phyloP scores from a whole-genome alignment of 1,140 invertebrate species.

The Trialeurodes vaporariorum region DNA sequence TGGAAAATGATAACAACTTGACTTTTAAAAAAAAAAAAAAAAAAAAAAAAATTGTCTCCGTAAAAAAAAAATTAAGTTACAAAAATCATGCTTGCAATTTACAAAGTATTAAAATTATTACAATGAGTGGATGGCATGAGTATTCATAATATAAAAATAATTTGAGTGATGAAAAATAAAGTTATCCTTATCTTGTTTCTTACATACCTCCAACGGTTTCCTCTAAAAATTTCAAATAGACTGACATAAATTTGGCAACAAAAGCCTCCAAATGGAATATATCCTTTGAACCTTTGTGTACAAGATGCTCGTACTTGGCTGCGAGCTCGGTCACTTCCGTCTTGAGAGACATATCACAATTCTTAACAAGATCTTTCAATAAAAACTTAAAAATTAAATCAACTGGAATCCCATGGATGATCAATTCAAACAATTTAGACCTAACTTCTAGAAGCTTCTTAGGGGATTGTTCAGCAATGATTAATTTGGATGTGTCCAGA shows the following conservation, averaged over 20 bases:
- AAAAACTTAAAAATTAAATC: constrained; percentile 88
- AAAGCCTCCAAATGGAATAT: constrained; percentile 97
- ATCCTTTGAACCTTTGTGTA: constrained; percentile 81
- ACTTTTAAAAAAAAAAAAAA: too few relatives aligned
- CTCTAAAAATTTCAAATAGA: constrained; percentile 78
- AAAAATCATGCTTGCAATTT: too few relatives aligned
- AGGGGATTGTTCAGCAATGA: constrained; percentile 78
- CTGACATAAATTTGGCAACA: constrained; percentile 88
- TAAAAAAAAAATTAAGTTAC: too few relatives aligned
- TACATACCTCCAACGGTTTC: constrained; percentile 38
- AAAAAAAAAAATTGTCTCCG: too few relatives aligned
- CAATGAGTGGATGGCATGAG: too few relatives aligned
- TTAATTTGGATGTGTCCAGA: constrained; percentile 72
- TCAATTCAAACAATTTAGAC: constrained; percentile 80
- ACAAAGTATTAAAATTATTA: too few relatives aligned
- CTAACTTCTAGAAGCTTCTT: constrained; percentile 73
- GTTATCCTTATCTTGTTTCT: too few relatives aligned
- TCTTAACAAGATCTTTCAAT: constrained; percentile 69
- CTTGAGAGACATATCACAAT: constrained; percentile 84
- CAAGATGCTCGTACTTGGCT: constrained; percentile 78
- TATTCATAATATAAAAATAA: too few relatives aligned
- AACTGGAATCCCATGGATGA: constrained; percentile 86
- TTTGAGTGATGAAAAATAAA: too few relatives aligned
- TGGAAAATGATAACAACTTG: too few relatives aligned
- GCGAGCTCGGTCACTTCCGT: constrained; percentile 71